Evolutionary conservation across 2,797 vertebrate genomes (phyloP).

Genomic region (Oryzias sinensis): DNA sequence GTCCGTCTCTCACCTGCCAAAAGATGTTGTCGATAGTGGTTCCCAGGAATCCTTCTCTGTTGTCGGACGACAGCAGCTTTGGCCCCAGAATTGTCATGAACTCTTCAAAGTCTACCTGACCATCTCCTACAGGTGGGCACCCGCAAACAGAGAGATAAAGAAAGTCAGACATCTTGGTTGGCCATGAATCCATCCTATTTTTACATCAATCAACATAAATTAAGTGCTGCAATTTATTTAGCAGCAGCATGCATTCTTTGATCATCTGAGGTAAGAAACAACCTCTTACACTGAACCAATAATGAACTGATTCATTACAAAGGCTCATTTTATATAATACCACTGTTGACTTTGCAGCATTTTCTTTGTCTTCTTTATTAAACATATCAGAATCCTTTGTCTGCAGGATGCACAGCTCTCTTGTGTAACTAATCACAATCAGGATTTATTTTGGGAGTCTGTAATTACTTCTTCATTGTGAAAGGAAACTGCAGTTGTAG

Average conservation of each 20-base stretch:
- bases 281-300: conserved; percentile 10
- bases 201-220: no score
- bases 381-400: conserved; percentile 4
- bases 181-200: no score
- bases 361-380: conserved; percentile 5
- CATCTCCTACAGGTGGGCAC: conserved; percentile 79
- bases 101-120: conserved; percentile 95
- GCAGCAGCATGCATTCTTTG: conserved; percentile 11
- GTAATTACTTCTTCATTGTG: conserved; percentile 12
- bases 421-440: neutral
- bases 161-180: conserved; percentile 26
- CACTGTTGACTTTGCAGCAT: conserved; percentile 13
- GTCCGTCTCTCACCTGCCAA: conserved; percentile 86
- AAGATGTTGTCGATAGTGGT: conserved; percentile 97
- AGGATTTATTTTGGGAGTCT: conserved; percentile 15
- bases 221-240: no score
- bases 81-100: conserved; percentile 97
- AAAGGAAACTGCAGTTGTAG: conserved; percentile 13
- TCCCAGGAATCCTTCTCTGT: conserved; percentile 91
- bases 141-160: conserved; percentile 14
- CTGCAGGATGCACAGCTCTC: neutral
- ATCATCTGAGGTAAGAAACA: neutral
- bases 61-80: conserved; percentile 91
- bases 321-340: conserved; percentile 6
- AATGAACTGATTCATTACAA: conserved; percentile 7